Conservation (phyloP, 2,888 invertebrate species). For the Cistogaster globosa region DNA sequence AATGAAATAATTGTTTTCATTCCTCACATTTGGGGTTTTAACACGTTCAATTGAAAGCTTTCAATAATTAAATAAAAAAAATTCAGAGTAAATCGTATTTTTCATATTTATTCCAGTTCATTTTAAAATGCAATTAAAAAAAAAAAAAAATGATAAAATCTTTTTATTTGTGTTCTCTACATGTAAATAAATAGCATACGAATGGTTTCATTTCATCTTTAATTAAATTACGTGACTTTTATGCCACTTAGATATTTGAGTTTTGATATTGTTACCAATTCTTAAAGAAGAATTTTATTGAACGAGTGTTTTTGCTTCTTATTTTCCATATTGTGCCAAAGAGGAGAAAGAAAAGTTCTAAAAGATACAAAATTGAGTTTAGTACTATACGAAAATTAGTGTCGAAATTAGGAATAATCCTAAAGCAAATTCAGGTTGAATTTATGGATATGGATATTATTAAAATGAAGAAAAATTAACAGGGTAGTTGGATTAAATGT, state of each 20-base stretch:
- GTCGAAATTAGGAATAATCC: too few relatives aligned
- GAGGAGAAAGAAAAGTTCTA: too few relatives aligned
- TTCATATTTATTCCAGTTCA: not conserved
- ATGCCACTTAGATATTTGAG: not conserved
- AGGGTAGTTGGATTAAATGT: too few relatives aligned
- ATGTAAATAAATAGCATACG: not conserved
- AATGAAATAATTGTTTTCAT: conserved; percentile 26
- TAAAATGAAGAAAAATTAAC: too few relatives aligned
- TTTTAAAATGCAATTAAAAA: not conserved
- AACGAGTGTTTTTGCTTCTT: too few relatives aligned
- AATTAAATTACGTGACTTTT: conserved; percentile 28
- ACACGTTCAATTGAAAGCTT: conserved; percentile 22
- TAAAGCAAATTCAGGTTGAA: too few relatives aligned
- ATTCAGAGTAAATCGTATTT: not conserved
- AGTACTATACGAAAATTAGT: too few relatives aligned
- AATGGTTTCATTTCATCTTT: not conserved
- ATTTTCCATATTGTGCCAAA: too few relatives aligned
- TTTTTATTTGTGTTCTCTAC: not conserved
- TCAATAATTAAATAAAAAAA: not conserved
- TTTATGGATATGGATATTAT: too few relatives aligned
- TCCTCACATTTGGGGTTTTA: conserved; percentile 11
- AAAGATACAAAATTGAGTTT: too few relatives aligned
- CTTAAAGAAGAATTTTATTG: not conserved
- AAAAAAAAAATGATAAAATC: not conserved
- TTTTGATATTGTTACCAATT: not conserved